Evolutionary conservation across 92 coral and sea anemone genomes (phyloP).

Genomic region (Porites evermanni): DNA sequence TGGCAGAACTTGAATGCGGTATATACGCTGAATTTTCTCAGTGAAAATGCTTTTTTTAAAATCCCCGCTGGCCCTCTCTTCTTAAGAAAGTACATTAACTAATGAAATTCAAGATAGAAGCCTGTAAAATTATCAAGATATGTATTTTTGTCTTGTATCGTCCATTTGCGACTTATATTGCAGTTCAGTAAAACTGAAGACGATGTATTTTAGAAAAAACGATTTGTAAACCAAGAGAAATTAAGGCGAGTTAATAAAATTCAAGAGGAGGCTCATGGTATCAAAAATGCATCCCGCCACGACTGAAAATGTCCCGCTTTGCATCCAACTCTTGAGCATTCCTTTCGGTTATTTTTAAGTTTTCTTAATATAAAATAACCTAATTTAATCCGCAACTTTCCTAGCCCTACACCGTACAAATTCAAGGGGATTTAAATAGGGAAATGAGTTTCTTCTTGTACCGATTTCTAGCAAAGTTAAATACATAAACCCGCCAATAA

Average conservation of each 20-base stretch:
- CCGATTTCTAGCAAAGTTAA: not conserved
- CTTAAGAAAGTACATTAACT: conserved; percentile 9
- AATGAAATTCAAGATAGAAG: conserved; percentile 46
- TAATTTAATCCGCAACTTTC: not conserved
- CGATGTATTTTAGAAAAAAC: not conserved
- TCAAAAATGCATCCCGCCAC: not conserved
- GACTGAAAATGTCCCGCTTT: not conserved
- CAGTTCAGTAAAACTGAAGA: conserved; percentile 10
- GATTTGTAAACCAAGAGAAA: conserved; percentile 36
- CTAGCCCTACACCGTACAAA: not conserved
- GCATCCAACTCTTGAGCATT: not conserved
- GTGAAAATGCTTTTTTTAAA: conserved; percentile 21
- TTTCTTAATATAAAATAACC: not conserved
- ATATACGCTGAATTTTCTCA: not conserved
- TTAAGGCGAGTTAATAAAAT: conserved; percentile 5
- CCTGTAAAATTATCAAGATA: conserved; percentile 14
- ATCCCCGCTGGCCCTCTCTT: not conserved
- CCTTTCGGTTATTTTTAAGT: not conserved
- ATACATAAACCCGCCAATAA: conserved; percentile 16
- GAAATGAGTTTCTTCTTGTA: not conserved
- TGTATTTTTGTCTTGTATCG: not conserved
- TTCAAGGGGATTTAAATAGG: not conserved
- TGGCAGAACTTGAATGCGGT: not conserved
- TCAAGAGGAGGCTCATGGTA: not conserved
- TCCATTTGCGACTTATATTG: not conserved